These are phyloP conservation scores for Myrmecobius fasciatus DNA, from an alignment of 2,113 vertebrate species.

Conservation along the genomic window DNA sequence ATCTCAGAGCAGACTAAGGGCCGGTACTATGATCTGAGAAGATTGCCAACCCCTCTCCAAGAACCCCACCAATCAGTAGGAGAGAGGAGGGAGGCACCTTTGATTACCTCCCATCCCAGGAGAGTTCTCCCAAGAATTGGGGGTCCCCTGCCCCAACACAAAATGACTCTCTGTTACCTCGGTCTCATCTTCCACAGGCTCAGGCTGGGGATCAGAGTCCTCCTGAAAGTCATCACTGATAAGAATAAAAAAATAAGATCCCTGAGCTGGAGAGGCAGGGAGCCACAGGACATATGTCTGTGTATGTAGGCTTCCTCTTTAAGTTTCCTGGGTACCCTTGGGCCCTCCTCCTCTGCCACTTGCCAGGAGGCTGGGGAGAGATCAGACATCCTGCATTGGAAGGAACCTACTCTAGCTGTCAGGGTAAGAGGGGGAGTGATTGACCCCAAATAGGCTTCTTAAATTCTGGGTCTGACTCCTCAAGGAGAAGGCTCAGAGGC, in stretches of 20 bases:
- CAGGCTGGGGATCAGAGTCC: background rate
- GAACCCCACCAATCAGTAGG: background rate
- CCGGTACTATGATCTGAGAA: background rate
- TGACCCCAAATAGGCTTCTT: background rate
- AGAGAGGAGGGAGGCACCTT: background rate
- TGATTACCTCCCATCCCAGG: background rate
- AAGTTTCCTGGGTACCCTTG: background rate
- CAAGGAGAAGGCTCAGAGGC: background rate
- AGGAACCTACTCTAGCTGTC: background rate
- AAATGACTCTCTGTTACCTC: conserved; percentile 37
- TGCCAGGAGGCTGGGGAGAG: background rate
- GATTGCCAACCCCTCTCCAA: background rate
- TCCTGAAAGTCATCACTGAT: background rate
- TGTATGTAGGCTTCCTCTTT: background rate
- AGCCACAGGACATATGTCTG: background rate
- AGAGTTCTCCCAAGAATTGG: background rate
- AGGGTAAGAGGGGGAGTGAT: background rate
- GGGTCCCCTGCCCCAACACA: background rate
- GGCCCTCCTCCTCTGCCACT: background rate
- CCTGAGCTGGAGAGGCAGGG: background rate
- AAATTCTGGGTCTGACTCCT: background rate
- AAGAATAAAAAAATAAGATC: conserved; percentile 33
- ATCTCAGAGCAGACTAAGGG: background rate
- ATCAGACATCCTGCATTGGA: background rate
- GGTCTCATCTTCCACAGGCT: background rate